phyloP scores from a whole-genome alignment of 2,888 invertebrate genomes.

The Eucera pruinosa region DNA sequence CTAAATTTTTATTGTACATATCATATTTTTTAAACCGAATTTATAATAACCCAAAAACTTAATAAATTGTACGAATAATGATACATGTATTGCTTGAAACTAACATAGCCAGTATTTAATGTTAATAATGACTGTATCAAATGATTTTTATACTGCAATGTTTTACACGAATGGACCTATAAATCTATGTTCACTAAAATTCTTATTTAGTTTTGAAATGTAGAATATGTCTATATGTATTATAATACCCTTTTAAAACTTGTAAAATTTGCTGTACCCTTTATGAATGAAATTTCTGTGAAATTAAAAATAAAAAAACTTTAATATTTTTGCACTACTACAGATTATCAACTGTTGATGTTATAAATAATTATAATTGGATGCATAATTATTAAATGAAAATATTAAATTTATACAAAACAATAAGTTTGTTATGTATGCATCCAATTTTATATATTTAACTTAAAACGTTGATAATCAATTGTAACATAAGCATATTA shows the following conservation, averaged over 20 bases:
- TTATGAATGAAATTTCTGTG: constrained; percentile 13
- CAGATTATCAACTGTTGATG: neutral
- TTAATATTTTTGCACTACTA: constrained; percentile 7
- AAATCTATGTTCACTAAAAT: too few species aligned
- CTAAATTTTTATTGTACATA: too few species aligned
- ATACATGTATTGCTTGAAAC: too few species aligned
- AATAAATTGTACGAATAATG: too few species aligned
- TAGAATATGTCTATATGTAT: neutral
- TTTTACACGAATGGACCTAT: too few species aligned
- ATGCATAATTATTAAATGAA: neutral
- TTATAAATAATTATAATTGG: neutral
- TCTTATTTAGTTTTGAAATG: too few species aligned
- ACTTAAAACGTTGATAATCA: constrained; percentile 4
- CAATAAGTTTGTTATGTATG: neutral
- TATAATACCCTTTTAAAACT: neutral
- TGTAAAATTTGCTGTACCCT: constrained; percentile 12
- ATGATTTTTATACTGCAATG: neutral
- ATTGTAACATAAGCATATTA: neutral
- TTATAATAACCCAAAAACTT: too few species aligned
- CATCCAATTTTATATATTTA: neutral
- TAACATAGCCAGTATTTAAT: too few species aligned
- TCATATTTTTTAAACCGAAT: too few species aligned
- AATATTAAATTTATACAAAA: neutral
- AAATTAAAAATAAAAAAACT: constrained; percentile 9
- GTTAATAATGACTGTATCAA: too few species aligned